Base-by-base conservation (phyloP, 2,113 vertebrate species). In the Pteropus alecto region DNA sequence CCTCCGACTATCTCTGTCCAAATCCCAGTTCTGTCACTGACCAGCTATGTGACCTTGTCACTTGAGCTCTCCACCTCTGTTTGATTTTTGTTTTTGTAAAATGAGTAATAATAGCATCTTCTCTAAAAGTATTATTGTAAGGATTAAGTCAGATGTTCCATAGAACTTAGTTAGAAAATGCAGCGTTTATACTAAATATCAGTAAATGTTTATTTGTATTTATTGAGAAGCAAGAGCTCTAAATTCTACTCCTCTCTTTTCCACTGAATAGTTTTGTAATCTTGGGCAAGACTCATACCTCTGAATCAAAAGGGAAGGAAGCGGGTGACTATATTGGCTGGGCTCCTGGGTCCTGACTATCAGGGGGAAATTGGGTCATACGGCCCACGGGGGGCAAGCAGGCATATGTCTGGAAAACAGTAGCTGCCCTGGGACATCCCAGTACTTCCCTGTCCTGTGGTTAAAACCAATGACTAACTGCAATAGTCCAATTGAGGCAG, bases 81-180 rank as follows among this genome's bases (percentile, higher is more conserved):
- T 91, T 95, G 48, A 91, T 1, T 56, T 95, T 87, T 73, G 38
- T 18, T 21, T 58, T 76, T 87, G 78, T 65, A 65, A 97, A 97
- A 73, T 14, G 76, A 28, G 70, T 70, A 71, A 74, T 24, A 83
- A 46, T 38, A 74, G 48, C 38, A 38, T 77, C 33, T 86, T 83
- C 41, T 21, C 35, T 22, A 11, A 61, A 74, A 85, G 19, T 18
- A 21, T 74, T 43, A 22, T 24, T 90, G 7, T 92, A 78, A 63
- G 41, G 14, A 90, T 81, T 43, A 77, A 67, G 51, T 67, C 65
- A 88, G 16, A 70, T 65, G 33, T 19, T 86, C 6, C 56, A 41
- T 41, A 10, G n/a, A 58, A 83, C 10, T 63, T 88, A 51, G 73
- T 86, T 90, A 89, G 48, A 73, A 83, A 93, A 76, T 54, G 54